phyloP scores from a whole-genome alignment of 2,113 vertebrate genomes.

The Nycticebus coucang region DNA sequence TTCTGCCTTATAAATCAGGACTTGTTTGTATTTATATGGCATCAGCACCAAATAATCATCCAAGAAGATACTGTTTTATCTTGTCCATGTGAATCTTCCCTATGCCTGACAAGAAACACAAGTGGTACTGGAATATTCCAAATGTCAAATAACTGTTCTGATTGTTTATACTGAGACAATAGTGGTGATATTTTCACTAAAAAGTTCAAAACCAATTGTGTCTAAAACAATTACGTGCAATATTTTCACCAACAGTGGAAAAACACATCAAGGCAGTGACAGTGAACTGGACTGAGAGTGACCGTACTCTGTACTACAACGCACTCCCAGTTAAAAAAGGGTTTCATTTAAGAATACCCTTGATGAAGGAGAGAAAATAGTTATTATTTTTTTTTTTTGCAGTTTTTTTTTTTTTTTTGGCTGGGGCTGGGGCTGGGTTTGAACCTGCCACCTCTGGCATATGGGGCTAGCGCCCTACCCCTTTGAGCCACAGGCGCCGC shows the following conservation, averaged over 20 bases:
- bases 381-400: no score
- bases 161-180: not conserved
- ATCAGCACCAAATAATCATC: not conserved
- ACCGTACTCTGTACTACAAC: not conserved
- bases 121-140: not conserved
- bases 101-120: slow-evolving; percentile 14
- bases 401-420: no score
- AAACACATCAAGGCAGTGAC: not conserved
- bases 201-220: not conserved
- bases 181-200: slow-evolving; percentile 18
- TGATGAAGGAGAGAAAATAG: not conserved
- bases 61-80: slow-evolving; percentile 33
- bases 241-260: not conserved
- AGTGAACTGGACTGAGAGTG: not conserved
- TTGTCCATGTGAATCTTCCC: not conserved
- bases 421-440: no score
- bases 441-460: no score
- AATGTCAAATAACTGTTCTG: slow-evolving; percentile 4
- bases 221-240: not conserved
- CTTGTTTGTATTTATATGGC: slow-evolving; percentile 9
- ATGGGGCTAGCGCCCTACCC: no score
- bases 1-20: slow-evolving; percentile 31
- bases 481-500: no score
- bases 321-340: not conserved
- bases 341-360: not conserved